Evolutionary conservation across 2,888 invertebrate genomes (phyloP).

Genomic region (Agrochola macilenta): DNA sequence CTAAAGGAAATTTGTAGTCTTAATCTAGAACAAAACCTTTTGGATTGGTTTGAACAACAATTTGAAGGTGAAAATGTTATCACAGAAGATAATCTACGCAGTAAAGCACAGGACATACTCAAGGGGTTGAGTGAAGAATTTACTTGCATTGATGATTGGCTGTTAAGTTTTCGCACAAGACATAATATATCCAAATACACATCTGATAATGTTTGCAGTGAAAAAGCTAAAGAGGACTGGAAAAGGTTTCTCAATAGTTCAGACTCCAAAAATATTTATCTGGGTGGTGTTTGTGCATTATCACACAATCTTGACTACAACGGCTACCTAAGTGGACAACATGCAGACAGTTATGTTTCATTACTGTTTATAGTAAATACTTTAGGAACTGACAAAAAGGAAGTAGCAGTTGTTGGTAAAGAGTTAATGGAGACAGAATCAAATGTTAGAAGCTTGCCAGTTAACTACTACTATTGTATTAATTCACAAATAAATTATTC

Average conservation of each 20-base stretch:
- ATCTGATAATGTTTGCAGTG: slow-evolving; percentile 55
- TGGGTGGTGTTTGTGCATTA: slow-evolving; percentile 70
- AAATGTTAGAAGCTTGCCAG: slow-evolving; percentile 67
- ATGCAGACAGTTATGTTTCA: slow-evolving; percentile 67
- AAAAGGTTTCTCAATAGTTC: slow-evolving; percentile 60
- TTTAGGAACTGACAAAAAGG: slow-evolving; percentile 68
- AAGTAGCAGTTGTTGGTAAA: slow-evolving; percentile 69
- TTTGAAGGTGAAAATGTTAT: slow-evolving; percentile 64
- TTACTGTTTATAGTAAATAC: slow-evolving; percentile 69
- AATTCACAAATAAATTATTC: slow-evolving; percentile 66
- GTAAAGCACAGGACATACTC: slow-evolving; percentile 68
- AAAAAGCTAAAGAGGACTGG: slow-evolving; percentile 67
- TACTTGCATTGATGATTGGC: slow-evolving; percentile 70
- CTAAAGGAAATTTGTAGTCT: slow-evolving; percentile 63
- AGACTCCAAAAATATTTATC: slow-evolving; percentile 66
- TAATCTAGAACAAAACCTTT: slow-evolving; percentile 69
- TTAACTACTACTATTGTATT: slow-evolving; percentile 68
- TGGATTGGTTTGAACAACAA: slow-evolving; percentile 71
- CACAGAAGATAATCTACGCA: slow-evolving; percentile 64
- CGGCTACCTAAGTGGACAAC: slow-evolving; percentile 64
- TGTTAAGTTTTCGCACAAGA: slow-evolving; percentile 69
- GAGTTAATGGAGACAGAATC: slow-evolving; percentile 62
- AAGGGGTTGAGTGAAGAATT: slow-evolving; percentile 67
- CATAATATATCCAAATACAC: slow-evolving; percentile 70
- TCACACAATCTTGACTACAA: slow-evolving; percentile 67